Percentiles rank a stretch among this genome's conserved stretches.
Evolutionary conservation across 1,140 invertebrate genomes (phyloP).

Genomic region (Drosophila funebris): DNA sequence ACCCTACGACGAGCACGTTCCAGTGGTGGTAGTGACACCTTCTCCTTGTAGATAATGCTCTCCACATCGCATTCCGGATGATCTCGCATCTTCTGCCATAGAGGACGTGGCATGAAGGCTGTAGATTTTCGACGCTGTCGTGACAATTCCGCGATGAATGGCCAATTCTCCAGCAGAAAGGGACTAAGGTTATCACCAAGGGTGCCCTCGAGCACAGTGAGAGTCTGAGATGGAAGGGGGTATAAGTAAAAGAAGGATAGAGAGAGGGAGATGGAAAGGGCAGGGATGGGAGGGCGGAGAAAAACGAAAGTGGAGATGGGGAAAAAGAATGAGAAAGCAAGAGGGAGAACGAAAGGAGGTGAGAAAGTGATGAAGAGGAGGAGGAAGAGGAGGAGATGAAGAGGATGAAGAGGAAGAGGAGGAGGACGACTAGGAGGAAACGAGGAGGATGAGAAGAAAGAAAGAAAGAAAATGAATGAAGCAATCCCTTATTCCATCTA

Average conservation of each 20-base stretch:
- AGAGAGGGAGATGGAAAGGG: not conserved
- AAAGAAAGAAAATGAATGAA: not conserved
- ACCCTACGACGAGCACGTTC: slow-evolving; percentile 39
- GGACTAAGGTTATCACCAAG: slow-evolving; percentile 24
- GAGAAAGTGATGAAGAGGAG: not conserved
- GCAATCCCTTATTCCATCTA: not conserved
- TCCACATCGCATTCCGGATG: slow-evolving; percentile 60
- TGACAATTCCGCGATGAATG: not conserved
- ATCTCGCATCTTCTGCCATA: slow-evolving; percentile 58
- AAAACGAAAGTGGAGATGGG: too few relatives aligned
- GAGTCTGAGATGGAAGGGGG: slow-evolving; percentile 2
- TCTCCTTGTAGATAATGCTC: slow-evolving; percentile 45
- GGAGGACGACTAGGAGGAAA: not conserved
- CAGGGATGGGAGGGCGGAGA: not conserved
- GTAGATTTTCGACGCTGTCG: not conserved
- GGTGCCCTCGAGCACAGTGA: slow-evolving; percentile 28
- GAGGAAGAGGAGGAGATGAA: not conserved
- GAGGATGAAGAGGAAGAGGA: not conserved
- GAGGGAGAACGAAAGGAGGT: not conserved
- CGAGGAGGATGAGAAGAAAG: not conserved
- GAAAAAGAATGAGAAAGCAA: too few relatives aligned
- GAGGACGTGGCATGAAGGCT: slow-evolving; percentile 16
- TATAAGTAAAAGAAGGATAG: not conserved
- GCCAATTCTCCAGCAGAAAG: slow-evolving; percentile 33
- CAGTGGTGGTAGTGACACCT: slow-evolving; percentile 8